These are phyloP conservation scores for Episyrphus balteatus DNA, from an alignment of 1,140 invertebrate species.

Conservation along the genomic window DNA sequence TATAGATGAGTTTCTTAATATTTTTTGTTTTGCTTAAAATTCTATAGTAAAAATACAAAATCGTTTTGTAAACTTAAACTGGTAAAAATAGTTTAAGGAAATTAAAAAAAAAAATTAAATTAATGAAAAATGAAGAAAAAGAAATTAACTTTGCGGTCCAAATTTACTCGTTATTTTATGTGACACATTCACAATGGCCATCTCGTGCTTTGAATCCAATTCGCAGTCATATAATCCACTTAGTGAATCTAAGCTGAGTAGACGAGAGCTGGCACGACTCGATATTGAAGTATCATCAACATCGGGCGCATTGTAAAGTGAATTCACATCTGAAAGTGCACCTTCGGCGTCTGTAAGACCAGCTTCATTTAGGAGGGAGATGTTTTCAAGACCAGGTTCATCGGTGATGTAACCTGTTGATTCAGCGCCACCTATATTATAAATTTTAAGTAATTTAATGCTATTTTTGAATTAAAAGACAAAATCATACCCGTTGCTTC, in stretches of 20 bases:
- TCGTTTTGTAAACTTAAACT: too few species aligned
- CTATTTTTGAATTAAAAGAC: neutral
- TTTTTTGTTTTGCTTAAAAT: too few species aligned
- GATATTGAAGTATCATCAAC: constrained; percentile 67
- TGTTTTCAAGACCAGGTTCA: constrained; percentile 70
- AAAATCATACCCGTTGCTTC: constrained; percentile 32
- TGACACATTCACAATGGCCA: constrained; percentile 37
- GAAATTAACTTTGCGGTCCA: constrained; percentile 20
- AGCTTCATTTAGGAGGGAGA: constrained; percentile 71
- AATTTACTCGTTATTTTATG: constrained; percentile 36
- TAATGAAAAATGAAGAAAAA: too few species aligned
- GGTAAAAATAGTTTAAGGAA: too few species aligned
- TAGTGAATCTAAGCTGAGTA: constrained; percentile 63
- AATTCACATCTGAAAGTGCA: constrained; percentile 73
- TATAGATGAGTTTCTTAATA: too few species aligned
- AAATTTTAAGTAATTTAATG: neutral
- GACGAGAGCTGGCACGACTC: constrained; percentile 63
- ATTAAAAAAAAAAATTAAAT: too few species aligned
- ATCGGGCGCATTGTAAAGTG: constrained; percentile 64
- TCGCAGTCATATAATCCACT: constrained; percentile 69
- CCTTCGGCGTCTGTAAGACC: constrained; percentile 78
- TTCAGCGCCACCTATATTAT: constrained; percentile 46
- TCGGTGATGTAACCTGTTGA: constrained; percentile 72
- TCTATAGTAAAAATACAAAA: too few species aligned
- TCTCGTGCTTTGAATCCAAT: constrained; percentile 35